Evolutionary conservation across 53 echinoderm and acorn worm species (phyloP).

Genomic region (Crossaster papposus): DNA sequence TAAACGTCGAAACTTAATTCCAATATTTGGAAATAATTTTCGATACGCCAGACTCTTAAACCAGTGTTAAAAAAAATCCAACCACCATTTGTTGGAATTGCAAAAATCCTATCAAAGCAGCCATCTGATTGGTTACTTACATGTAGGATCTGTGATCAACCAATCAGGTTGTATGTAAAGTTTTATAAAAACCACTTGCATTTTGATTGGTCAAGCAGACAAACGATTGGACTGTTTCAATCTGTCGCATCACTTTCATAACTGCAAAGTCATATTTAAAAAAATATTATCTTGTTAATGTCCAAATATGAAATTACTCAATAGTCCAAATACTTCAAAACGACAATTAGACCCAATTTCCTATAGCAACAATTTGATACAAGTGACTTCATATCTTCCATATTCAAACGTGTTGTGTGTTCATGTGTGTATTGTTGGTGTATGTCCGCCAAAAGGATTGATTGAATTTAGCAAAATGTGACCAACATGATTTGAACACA

Average conservation of each 20-base stretch:
- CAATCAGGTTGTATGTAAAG: neutral
- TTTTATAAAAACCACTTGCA: neutral
- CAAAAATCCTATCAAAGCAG: neutral
- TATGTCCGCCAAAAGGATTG: neutral
- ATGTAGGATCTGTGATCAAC: neutral
- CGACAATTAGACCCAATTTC: no score
- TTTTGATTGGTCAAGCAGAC: neutral
- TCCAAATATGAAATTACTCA: neutral
- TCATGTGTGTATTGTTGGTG: no score
- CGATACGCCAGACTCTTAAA: no score
- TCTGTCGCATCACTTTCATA: neutral
- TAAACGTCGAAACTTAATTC: no score
- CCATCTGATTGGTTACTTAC: neutral
- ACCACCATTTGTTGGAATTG: neutral
- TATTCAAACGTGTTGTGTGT: no score
- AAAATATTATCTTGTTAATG: neutral
- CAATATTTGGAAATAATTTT: no score
- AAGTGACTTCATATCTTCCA: no score
- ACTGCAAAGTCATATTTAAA: slow-evolving; percentile 3
- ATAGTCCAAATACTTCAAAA: no score
- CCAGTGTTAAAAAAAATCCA: no score
- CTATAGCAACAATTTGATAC: no score
- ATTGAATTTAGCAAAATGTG: neutral
- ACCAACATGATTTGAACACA: neutral
- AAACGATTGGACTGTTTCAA: neutral